These are phyloP conservation scores for Coenonympha glycerion DNA, from an alignment of 2,888 invertebrate species.

Conservation along the genomic window DNA sequence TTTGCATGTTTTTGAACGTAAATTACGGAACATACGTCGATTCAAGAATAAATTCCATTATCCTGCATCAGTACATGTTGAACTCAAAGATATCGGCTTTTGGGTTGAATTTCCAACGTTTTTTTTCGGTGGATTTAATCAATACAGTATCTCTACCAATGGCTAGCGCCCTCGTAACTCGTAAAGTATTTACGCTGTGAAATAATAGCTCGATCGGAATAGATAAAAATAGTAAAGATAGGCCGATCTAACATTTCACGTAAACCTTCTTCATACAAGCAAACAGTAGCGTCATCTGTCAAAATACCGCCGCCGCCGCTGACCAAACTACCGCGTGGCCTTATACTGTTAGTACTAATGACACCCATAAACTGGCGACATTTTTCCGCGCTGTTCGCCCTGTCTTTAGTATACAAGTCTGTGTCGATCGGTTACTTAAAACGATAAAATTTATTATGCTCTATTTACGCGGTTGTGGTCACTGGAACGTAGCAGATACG, in stretches of 20 bases:
- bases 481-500: slow-evolving; percentile 46
- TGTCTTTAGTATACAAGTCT: too few relatives aligned
- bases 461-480: slow-evolving; percentile 52
- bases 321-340: too few relatives aligned
- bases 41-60: neutral
- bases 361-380: too few relatives aligned
- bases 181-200: slow-evolving; percentile 19
- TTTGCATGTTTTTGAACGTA: slow-evolving; percentile 7
- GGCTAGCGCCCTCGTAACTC: slow-evolving; percentile 12
- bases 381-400: too few relatives aligned
- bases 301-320: too few relatives aligned
- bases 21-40: slow-evolving; percentile 4
- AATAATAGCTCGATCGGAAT: slow-evolving; percentile 29
- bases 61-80: neutral
- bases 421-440: slow-evolving; percentile 34
- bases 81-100: neutral
- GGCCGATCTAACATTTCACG: too few relatives aligned
- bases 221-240: too few relatives aligned
- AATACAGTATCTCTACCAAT: slow-evolving; percentile 13
- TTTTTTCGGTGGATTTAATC: slow-evolving; percentile 1
- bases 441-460: slow-evolving; percentile 51
- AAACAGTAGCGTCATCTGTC: too few relatives aligned
- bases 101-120: slow-evolving; percentile 1
- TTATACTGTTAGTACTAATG: too few relatives aligned
- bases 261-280: too few relatives aligned